Conservation (phyloP, 2,113 vertebrate species). For the Thymallus thymallus region DNA sequence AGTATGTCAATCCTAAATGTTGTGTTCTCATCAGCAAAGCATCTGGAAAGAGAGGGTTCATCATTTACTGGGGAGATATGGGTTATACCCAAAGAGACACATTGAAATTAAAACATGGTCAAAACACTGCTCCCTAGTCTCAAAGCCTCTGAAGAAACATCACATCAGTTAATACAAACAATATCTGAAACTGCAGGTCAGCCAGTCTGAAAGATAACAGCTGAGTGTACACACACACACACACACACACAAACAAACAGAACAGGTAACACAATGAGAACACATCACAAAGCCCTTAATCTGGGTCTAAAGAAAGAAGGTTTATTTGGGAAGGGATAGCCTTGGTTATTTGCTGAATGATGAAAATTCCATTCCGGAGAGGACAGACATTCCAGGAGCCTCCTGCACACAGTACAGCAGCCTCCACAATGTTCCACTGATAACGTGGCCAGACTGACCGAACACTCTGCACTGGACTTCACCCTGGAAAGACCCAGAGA, state of each 20-base stretch:
- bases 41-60: conserved; percentile 48
- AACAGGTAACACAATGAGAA: neutral
- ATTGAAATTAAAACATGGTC: neutral
- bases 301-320: conserved; percentile 9
- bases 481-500: conserved; percentile 1
- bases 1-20: neutral
- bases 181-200: conserved; percentile 15
- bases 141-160: neutral
- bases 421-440: neutral
- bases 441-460: neutral
- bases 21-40: neutral
- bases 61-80: neutral
- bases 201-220: conserved; percentile 49
- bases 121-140: neutral
- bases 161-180: neutral
- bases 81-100: conserved; percentile 2
- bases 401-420: neutral
- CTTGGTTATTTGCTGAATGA: neutral
- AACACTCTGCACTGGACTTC: neutral
- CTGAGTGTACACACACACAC: conserved; percentile 1
- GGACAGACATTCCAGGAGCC: neutral
- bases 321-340: neutral
- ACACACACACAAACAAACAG: neutral
- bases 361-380: neutral
- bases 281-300: neutral